Conservation (phyloP, 1,140 invertebrate species). For the Colletes gigas region DNA sequence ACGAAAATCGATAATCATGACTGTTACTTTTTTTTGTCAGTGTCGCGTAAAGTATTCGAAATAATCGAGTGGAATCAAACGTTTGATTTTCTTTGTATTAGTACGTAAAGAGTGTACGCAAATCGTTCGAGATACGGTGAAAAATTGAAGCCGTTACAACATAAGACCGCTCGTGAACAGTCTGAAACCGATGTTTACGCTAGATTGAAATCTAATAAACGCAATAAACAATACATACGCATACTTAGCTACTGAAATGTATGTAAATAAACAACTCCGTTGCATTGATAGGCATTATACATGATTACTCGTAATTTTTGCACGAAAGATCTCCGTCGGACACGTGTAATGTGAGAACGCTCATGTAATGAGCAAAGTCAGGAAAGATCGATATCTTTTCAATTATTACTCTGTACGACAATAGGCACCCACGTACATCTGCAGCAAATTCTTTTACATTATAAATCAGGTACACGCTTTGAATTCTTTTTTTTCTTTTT, state of each 20-base stretch:
- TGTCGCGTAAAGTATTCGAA: constrained; percentile 8
- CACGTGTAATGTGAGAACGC: constrained; percentile 28
- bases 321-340: constrained; percentile 27
- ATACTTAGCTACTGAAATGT: constrained; percentile 18
- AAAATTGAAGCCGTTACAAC: constrained; percentile 20
- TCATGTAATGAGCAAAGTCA: constrained; percentile 35
- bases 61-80: background rate
- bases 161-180: background rate
- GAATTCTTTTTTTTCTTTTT: constrained; percentile 49
- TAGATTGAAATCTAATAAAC: constrained; percentile 19
- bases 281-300: constrained; percentile 17
- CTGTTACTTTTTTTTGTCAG: background rate
- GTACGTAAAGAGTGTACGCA: constrained; percentile 15
- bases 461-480: constrained; percentile 79
- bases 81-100: constrained; percentile 1
- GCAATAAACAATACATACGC: constrained; percentile 35
- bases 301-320: background rate
- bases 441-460: constrained; percentile 68
- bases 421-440: constrained; percentile 71
- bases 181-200: constrained; percentile 16
- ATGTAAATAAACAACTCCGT: constrained; percentile 1
- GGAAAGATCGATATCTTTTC: constrained; percentile 46
- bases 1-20: constrained; percentile 18
- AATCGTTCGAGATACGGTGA: constrained; percentile 22
- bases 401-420: constrained; percentile 58